Conservation (phyloP, 2,888 invertebrate genomes). For the Lepidocyrtinus sp. region DNA sequence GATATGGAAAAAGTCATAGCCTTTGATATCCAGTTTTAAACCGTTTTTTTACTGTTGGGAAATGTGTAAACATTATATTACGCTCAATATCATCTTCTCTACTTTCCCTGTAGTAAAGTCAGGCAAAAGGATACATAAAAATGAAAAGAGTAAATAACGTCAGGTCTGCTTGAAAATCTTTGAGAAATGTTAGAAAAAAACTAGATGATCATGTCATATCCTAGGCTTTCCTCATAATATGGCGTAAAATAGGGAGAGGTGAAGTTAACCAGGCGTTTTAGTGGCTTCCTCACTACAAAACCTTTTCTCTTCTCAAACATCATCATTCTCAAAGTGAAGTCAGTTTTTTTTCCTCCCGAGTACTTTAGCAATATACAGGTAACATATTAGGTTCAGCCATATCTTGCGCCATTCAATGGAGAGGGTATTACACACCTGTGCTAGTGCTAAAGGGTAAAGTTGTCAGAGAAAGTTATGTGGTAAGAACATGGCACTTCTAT, state of each 20-base stretch:
- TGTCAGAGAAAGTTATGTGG: background rate
- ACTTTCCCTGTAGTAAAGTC: no score
- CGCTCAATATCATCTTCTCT: background rate
- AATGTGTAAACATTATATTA: background rate
- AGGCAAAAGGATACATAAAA: no score
- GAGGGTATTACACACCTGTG: background rate
- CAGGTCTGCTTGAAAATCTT: background rate
- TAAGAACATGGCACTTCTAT: background rate
- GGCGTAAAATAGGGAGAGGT: background rate
- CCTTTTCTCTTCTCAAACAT: background rate
- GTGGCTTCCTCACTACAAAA: background rate
- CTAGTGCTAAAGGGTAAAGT: background rate
- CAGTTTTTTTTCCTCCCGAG: background rate
- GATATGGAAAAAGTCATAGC: no score
- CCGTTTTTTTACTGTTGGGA: background rate
- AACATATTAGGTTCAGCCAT: background rate
- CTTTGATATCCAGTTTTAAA: background rate
- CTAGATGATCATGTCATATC: background rate
- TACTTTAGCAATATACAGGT: background rate
- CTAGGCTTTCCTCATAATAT: background rate
- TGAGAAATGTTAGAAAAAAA: background rate
- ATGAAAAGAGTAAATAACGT: no score
- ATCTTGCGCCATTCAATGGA: background rate
- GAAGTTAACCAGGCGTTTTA: background rate
- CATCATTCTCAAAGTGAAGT: background rate